These are phyloP conservation scores for Hycleus cichorii DNA, from an alignment of 1,140 invertebrate genomes.

Conservation along the genomic window DNA sequence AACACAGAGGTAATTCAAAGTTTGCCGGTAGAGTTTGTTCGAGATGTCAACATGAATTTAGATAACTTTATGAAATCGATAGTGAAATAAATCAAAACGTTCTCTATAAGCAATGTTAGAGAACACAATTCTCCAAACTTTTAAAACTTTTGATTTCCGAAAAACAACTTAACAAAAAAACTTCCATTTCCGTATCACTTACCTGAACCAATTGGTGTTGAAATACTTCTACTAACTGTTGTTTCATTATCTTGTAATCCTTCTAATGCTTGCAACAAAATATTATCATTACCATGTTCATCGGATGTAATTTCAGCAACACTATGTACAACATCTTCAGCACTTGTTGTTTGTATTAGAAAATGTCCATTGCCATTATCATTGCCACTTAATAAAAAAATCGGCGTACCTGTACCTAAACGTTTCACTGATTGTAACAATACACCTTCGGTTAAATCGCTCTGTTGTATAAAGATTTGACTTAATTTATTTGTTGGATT, in stretches of 20 bases:
- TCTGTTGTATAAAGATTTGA: conserved; percentile 37
- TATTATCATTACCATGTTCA: conserved; percentile 21
- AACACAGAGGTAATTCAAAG: no score
- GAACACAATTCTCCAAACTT: no score
- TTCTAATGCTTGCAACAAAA: conserved; percentile 30
- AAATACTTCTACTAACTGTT: conserved; percentile 7
- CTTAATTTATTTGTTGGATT: conserved; percentile 19
- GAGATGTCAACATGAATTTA: no score
- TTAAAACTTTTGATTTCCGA: no score
- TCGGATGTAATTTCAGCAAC: conserved; percentile 16
- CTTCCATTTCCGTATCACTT: conserved; percentile 4
- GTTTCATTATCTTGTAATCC: conserved; percentile 28
- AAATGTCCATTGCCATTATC: conserved; percentile 37
- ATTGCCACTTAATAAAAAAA: conserved; percentile 35
- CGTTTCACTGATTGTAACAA: conserved; percentile 38
- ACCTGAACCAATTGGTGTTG: conserved; percentile 36
- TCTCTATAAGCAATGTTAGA: no score
- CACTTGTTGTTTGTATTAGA: conserved; percentile 35
- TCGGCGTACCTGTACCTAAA: conserved; percentile 34
- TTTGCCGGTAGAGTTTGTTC: no score
- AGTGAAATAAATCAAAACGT: no score
- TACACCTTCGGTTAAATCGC: conserved; percentile 34
- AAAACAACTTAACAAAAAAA: background rate
- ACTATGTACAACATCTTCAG: conserved; percentile 14
- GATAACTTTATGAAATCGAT: no score